These are phyloP conservation scores for Drosophila bunnanda DNA, from an alignment of 2,888 invertebrate species.

Conservation along the genomic window DNA sequence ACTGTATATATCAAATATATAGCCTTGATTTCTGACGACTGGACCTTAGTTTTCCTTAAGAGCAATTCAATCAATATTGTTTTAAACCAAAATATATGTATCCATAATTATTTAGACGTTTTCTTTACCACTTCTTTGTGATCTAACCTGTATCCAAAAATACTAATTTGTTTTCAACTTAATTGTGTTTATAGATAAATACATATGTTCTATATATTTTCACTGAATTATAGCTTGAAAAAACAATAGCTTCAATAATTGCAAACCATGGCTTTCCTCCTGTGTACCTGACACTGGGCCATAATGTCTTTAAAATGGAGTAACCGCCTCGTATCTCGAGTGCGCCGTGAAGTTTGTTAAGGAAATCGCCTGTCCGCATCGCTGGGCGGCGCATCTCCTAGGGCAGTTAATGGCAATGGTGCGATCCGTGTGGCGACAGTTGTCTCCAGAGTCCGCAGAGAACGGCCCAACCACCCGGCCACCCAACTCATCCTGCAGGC, in stretches of 20 bases:
- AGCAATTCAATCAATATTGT: not conserved
- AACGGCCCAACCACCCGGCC: not conserved
- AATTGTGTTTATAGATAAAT: not conserved
- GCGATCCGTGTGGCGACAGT: conserved; percentile 30
- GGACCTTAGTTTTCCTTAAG: not conserved
- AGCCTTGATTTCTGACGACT: not conserved
- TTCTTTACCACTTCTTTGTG: not conserved
- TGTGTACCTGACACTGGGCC: conserved; percentile 1
- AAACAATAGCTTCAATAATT: not conserved
- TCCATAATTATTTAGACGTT: not conserved
- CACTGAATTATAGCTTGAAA: not conserved
- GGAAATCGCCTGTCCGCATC: conserved; percentile 30
- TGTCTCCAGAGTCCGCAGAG: conserved; percentile 9
- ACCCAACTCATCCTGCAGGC: not conserved
- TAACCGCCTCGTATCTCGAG: conserved; percentile 18
- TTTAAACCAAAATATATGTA: not conserved
- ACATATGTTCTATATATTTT: not conserved
- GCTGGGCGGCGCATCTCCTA: conserved; percentile 17
- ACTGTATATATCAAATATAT: not conserved
- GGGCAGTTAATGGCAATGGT: conserved; percentile 27
- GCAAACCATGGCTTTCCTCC: not conserved
- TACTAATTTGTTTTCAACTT: not conserved
- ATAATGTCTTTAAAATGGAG: conserved; percentile 43
- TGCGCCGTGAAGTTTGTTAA: conserved; percentile 37
- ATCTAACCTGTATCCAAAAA: not conserved